Conservation (phyloP, 1,140 invertebrate species). For the Mercenaria mercenaria region DNA sequence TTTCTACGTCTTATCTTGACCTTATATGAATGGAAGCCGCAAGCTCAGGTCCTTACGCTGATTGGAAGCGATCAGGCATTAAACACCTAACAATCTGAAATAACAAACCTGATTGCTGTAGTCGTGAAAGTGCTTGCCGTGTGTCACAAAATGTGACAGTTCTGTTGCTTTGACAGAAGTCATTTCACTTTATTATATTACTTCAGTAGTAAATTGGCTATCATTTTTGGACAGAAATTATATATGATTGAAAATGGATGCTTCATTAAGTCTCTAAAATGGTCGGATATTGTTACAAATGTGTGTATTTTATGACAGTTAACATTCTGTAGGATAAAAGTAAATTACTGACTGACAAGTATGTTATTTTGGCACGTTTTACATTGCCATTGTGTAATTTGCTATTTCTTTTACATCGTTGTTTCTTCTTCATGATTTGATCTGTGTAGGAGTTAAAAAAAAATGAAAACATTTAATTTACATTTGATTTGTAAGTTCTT, state of each 20-base stretch:
- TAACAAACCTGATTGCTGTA: neutral
- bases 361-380: too few species aligned
- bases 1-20: too few species aligned
- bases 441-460: too few species aligned
- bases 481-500: too few species aligned
- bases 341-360: too few species aligned
- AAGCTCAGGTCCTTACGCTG: too few species aligned
- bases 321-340: neutral
- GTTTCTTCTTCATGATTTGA: too few species aligned
- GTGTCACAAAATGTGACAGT: neutral
- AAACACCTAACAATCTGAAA: neutral
- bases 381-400: too few species aligned
- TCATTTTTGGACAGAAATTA: constrained; percentile 5
- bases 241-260: neutral
- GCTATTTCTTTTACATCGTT: too few species aligned
- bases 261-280: constrained; percentile 24
- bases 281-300: neutral
- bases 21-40: too few species aligned
- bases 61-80: neutral
- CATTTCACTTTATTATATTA: neutral
- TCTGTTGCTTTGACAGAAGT: neutral
- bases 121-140: neutral
- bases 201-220: neutral
- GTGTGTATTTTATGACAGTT: neutral
- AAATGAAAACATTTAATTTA: too few species aligned